Evolutionary conservation across 2,797 vertebrate species (phyloP), one percentile per base, ranked within the genome.

Genomic region (Fratercula arctica): DNA sequence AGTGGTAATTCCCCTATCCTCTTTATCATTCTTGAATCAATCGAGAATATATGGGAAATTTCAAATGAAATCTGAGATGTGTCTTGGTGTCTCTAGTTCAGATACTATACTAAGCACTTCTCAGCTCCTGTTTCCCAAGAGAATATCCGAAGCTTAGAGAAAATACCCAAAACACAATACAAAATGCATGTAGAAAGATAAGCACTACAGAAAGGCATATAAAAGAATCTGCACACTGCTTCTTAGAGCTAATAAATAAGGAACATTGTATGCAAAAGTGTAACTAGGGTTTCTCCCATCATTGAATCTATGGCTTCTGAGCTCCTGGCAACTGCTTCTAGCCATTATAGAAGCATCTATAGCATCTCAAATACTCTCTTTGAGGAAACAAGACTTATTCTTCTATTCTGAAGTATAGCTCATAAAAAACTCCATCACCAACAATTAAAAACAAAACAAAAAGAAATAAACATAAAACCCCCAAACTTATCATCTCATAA

Each of bases 391-490:
- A 59, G 10, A 41, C 3, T 26, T 89, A 29, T 20, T 85, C 31
- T 84, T 76, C 29, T 53, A 3, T 68, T 92, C 50, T 70, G 25
- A 77, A 68, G 4, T 33, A 54, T 20, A 79, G 46, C 1, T 5
- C 15, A 16, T 23, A 15, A n/a, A 84, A 39, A 35, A 4, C 7
- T 4, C 60, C 26, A 45, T 11, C 24, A 6, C 3, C 16, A 78
- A 39, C 1, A 63, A 41, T 29, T 70, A 37, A 68, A 93, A 79
- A 10, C 1, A 60, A 35, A 60, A 2, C 3, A 59, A 20, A 26
- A 35, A 11, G 2, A 45, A 63, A 13, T 6, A 31, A 35, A 51
- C 7, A 25, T 24, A 37, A 37, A 31, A 0, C 2, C 1, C 1
- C 9, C 23, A 35, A 25, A 1, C 1, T 8, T 1, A 17, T 51